Evolutionary conservation across 2,113 vertebrate species (phyloP).

Genomic region (Eulemur macaco): DNA sequence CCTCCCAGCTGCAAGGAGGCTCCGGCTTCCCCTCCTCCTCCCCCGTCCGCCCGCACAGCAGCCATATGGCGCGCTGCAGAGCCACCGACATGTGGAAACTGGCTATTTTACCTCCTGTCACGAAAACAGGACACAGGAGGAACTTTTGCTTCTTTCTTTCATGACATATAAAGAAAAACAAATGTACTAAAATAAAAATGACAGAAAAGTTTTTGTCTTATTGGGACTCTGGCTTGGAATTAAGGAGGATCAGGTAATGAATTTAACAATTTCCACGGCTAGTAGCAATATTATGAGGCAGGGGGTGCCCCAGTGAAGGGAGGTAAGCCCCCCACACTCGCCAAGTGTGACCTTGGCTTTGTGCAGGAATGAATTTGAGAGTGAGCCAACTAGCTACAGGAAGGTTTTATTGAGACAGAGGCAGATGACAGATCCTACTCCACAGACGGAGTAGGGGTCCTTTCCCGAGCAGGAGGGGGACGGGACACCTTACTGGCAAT

Average conservation of each 20-base stretch:
- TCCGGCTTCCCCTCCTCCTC: too few relatives aligned
- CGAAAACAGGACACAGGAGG: not conserved
- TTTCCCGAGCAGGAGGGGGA: too few relatives aligned
- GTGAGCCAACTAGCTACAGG: too few relatives aligned
- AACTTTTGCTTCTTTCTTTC: slow-evolving; percentile 4
- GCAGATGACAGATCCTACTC: too few relatives aligned
- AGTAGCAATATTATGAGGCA: not conserved
- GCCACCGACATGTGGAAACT: not conserved
- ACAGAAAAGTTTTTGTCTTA: not conserved
- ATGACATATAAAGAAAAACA: not conserved
- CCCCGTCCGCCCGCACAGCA: not conserved
- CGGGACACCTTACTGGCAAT: too few relatives aligned
- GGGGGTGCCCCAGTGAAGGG: too few relatives aligned
- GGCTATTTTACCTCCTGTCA: not conserved
- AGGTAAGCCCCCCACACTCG: too few relatives aligned
- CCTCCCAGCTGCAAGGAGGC: too few relatives aligned
- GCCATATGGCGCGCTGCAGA: not conserved
- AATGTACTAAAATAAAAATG: not conserved
- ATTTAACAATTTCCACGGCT: not conserved
- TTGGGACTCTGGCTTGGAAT: not conserved
- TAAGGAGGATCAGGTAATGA: not conserved
- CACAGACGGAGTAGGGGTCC: too few relatives aligned
- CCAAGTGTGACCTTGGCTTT: too few relatives aligned
- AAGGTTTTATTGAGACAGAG: too few relatives aligned
- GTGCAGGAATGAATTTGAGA: too few relatives aligned